Evolutionary conservation across 2,113 vertebrate genomes (phyloP), one percentile per base, ranked within the genome.

Genomic region (Nansenia antarctica): DNA sequence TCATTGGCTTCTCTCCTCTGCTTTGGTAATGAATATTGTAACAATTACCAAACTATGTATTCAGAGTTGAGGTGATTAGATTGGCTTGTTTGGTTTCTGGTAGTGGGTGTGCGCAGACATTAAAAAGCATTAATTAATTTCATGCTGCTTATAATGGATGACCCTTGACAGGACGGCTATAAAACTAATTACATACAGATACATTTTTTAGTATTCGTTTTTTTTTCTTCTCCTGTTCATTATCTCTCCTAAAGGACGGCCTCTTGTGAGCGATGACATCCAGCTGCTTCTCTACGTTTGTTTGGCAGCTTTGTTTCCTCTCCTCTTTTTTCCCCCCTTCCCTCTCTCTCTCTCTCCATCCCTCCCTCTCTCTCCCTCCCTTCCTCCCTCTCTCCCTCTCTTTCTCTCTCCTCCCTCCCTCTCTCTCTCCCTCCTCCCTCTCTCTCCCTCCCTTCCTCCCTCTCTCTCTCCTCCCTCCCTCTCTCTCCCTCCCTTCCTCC

Each of bases 81-180:
- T 87, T 84, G 77, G 85, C 85, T 86, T 86, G 83, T 88, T 85
- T 88, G 79, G 77, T 80, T 77, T 82, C 80, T 66, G 35, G 77
- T 83, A 78, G 84, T 82, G 82, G 75, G 73, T 79, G n/a, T n/a
- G n/a, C n/a, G 86, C 78, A 81, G 77, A 81, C 84, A 85, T 87
- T 89, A 85, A 88, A 88, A 87, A 60, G 73, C 72, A 84, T 88
- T 85, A 82, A 91, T 89, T 89, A 88, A 89, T 90, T 91, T 82
- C 78, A 79, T 81, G 76, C 84, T 52, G 77, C 82, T 85, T 69
- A 69, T 91, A 90, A 90, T 86, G 83, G 88, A 86, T 85, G 86
- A 88, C 87, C 88, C 86, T 85, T 89, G 78, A 88, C 85, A 86
- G 79, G 77, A 75, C 73, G 24, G 78, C 83, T 82, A 78, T 89